phyloP scores from a whole-genome alignment of 2,797 vertebrate genomes.

The Pipistrellus nathusii region DNA sequence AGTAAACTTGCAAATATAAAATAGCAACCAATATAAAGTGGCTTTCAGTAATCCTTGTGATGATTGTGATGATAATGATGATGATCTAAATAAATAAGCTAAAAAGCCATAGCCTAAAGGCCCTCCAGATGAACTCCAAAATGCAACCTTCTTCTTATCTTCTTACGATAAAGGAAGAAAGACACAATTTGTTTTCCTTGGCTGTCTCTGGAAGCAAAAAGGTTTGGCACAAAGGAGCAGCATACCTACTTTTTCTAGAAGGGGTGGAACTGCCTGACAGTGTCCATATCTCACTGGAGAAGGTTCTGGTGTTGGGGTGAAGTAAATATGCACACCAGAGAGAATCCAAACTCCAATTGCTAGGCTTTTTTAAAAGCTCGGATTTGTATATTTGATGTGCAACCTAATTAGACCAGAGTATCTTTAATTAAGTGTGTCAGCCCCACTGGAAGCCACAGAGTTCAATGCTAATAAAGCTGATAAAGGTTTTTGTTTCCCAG shows the following conservation, averaged over 20 bases:
- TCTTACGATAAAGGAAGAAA: not conserved
- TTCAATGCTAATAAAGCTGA: conserved; percentile 91
- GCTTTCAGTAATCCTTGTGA: not conserved
- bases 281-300: conserved; percentile 62
- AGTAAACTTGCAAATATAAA: not conserved
- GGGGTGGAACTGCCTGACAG: not conserved
- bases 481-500: conserved; percentile 90
- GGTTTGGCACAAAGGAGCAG: not conserved
- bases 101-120: not conserved
- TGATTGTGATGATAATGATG: not conserved
- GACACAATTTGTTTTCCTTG: not conserved
- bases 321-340: conserved; percentile 83
- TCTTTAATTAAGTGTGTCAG: conserved; percentile 91
- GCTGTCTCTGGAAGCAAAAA: conserved; percentile 39
- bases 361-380: conserved; percentile 85
- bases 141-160: not conserved
- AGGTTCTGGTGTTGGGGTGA: conserved; percentile 51
- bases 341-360: conserved; percentile 81
- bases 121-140: not conserved
- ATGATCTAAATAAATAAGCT: not conserved
- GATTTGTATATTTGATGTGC: conserved; percentile 89
- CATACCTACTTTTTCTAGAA: not conserved
- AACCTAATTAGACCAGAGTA: conserved; percentile 91
- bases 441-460: conserved; percentile 89
- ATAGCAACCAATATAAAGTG: not conserved